Conservation (phyloP, 2,113 vertebrate genomes). For the Protomyctophum bolini region DNA sequence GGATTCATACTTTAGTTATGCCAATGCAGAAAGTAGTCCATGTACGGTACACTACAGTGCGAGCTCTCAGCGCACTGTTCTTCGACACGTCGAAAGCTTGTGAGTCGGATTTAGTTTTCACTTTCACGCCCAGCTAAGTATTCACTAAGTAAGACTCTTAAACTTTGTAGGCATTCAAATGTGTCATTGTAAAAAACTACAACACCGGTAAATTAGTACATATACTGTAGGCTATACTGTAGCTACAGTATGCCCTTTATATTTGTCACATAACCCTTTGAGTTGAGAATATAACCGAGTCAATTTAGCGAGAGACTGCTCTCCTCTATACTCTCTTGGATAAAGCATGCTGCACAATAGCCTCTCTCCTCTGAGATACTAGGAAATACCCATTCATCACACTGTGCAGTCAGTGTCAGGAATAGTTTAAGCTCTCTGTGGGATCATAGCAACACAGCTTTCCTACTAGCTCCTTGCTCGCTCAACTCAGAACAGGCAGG, state of each 20-base stretch:
- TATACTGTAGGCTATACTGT: too few species aligned
- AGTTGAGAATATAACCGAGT: neutral
- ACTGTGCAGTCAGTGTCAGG: neutral
- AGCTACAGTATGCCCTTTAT: neutral
- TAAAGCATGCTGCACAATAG: neutral
- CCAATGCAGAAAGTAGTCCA: too few species aligned
- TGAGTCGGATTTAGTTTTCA: too few species aligned
- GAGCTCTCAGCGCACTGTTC: too few species aligned
- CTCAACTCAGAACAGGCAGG: neutral
- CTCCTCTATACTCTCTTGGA: neutral
- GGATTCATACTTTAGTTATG: too few species aligned
- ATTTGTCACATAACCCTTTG: neutral
- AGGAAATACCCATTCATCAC: neutral
- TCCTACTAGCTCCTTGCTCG: neutral
- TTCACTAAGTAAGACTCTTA: too few species aligned
- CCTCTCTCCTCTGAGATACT: neutral
- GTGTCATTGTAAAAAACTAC: too few species aligned
- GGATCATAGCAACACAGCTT: neutral
- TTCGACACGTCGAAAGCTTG: too few species aligned
- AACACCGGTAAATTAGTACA: too few species aligned
- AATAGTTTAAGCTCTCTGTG: neutral
- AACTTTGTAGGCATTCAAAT: too few species aligned
- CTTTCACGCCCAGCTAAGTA: too few species aligned
- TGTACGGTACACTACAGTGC: too few species aligned
- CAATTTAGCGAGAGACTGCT: neutral